Evolutionary conservation across 2,888 invertebrate genomes (phyloP).

Genomic region (Drosophila melanosoma): DNA sequence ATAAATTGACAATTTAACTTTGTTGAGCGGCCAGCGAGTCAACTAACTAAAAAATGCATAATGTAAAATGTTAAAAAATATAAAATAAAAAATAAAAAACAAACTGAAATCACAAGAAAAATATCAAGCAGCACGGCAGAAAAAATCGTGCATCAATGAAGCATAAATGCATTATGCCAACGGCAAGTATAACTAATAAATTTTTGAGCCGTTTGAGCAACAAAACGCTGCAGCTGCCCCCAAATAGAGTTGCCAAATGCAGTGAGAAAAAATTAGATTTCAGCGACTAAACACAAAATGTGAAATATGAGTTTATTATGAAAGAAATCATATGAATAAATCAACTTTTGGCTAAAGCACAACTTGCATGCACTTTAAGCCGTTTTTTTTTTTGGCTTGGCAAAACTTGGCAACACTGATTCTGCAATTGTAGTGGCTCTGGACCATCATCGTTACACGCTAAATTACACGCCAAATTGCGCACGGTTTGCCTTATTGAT

Average conservation of each 20-base stretch:
- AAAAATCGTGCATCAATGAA: constrained; percentile 74
- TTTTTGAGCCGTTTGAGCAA: constrained; percentile 61
- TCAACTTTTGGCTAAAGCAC: background rate
- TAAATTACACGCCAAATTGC: constrained; percentile 78
- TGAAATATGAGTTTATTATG: background rate
- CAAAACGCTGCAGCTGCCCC: constrained; percentile 22
- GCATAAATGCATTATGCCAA: constrained; percentile 68
- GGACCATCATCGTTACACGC: constrained; percentile 75
- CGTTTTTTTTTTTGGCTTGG: background rate
- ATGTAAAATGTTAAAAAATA: background rate
- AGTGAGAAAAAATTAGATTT: background rate
- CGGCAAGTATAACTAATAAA: constrained; percentile 75
- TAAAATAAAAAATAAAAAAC: constrained; percentile 26
- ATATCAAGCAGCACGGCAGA: constrained; percentile 52
- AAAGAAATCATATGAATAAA: background rate
- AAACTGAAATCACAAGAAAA: constrained; percentile 8
- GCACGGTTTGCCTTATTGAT: constrained; percentile 74
- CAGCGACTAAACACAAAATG: background rate
- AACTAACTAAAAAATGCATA: constrained; percentile 52
- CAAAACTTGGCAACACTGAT: constrained; percentile 16
- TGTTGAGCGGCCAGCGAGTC: constrained; percentile 38
- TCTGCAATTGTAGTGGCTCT: constrained; percentile 29
- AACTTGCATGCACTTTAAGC: no score
- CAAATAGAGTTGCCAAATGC: constrained; percentile 19
- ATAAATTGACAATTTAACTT: constrained; percentile 81